Evolutionary conservation across 2,888 invertebrate species (phyloP), one percentile per base, ranked within the genome.

Genomic region (Ormyrus labotus): DNA sequence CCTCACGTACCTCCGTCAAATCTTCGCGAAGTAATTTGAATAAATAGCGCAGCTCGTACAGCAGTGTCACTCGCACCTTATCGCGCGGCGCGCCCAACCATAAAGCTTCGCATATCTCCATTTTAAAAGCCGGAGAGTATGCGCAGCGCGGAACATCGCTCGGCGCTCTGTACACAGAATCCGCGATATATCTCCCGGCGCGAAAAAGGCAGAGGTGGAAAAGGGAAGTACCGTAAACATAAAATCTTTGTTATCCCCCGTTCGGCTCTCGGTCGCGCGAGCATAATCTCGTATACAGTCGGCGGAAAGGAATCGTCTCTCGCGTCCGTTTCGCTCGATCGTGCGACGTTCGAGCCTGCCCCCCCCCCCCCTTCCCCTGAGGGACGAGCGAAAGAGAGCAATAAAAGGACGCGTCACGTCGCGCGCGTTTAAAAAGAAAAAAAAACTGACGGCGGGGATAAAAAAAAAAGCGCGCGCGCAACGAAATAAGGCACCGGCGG

Each of bases 281-380:
- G 6, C 57, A 34, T 34, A 45, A 55, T 19, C 63, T 4, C 11
- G 8, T 53, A n/a, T 8, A 48, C 6, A 13, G n/a, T 13, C 34
- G 3, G 13, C 50, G 50, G 45, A 68, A 19, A 60, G 51, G 48
- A 48, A 13, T 48, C 64, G 58, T n/a, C 58, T 60, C 47, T 55
- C 64, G 53, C 53, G 8, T 45, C 45, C 64, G 50, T 67, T 73
- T 73, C 55, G 50, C 74, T 74, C 58, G 74, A 74, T 74, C 74
- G 58, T 67, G 45, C 67, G 48, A 11, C 67, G 58, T 67, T 50
- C 67, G 48, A 11, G 51, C 19, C 50, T 7, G 5, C 3, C 8
- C 7, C 57, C 7, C 34, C n/a, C n/a, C n/a, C n/a, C n/a, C n/a
- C n/a, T n/a, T n/a, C n/a, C n/a, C n/a, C 9, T 7, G n/a, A 50